Evolutionary conservation across 2,888 invertebrate species (phyloP).

Genomic region (Mayetiola destructor): DNA sequence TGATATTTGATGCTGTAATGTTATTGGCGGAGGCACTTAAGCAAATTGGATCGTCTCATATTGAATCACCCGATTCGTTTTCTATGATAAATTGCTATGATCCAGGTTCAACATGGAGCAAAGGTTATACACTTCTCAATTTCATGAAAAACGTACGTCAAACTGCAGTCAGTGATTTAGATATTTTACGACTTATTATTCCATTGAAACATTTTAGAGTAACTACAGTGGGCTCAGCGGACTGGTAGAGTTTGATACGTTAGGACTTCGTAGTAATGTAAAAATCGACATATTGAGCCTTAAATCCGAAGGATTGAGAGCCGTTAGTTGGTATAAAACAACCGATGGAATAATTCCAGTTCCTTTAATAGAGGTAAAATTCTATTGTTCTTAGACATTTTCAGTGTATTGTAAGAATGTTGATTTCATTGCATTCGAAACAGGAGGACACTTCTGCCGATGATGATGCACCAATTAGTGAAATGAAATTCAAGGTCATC

Average conservation of each 20-base stretch:
- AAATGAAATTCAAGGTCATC: background rate
- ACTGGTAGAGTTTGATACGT: constrained; percentile 57
- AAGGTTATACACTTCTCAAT: constrained; percentile 71
- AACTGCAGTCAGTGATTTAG: background rate
- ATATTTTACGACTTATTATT: background rate
- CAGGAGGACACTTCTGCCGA: background rate
- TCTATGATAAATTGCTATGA: background rate
- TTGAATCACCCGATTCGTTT: background rate
- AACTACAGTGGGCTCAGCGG: constrained; percentile 44
- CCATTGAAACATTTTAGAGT: constrained; percentile 24
- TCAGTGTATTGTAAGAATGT: too few relatives aligned
- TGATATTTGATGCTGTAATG: constrained; percentile 71
- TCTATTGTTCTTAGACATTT: constrained; percentile 39
- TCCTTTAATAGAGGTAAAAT: background rate
- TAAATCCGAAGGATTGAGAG: constrained; percentile 45
- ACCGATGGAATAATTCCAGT: constrained; percentile 32
- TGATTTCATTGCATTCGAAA: background rate
- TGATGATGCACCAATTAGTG: background rate
- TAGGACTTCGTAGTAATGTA: constrained; percentile 60
- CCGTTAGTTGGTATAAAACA: constrained; percentile 54
- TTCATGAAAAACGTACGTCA: constrained; percentile 39
- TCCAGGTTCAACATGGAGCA: constrained; percentile 46
- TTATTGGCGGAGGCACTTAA: constrained; percentile 66
- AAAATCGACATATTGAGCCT: constrained; percentile 53
- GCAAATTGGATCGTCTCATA: constrained; percentile 37